A percentile compares a stretch with the other conserved stretches of the same genome.
Evolutionary conservation across 2,113 vertebrate species (phyloP).

Genomic region (Arvicanthis niloticus): DNA sequence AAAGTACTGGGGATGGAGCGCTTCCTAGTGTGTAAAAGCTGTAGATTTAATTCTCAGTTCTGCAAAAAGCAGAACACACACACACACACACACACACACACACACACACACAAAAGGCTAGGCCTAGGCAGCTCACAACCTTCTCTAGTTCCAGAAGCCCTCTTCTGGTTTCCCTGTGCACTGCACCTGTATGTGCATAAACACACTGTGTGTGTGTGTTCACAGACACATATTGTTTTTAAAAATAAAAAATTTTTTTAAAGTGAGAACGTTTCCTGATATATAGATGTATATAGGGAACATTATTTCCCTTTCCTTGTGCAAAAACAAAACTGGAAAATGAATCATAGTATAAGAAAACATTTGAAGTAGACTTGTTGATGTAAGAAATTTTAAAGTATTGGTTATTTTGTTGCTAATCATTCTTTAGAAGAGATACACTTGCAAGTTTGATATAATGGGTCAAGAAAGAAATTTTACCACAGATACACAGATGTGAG

Average conservation of each 20-base stretch:
- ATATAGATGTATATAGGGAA: neutral
- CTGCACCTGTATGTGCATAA: neutral
- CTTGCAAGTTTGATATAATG: constrained; percentile 7
- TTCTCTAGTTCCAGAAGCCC: neutral
- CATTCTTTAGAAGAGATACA: constrained; percentile 51
- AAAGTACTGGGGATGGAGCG: neutral
- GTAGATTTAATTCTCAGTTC: neutral
- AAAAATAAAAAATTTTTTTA: neutral
- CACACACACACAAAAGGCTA: no score
- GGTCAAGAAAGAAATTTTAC: neutral
- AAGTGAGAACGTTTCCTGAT: neutral
- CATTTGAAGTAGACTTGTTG: constrained; percentile 32
- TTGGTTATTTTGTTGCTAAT: constrained; percentile 24
- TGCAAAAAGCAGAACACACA: neutral
- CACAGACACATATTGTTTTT: no score
- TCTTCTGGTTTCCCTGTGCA: neutral
- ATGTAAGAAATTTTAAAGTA: constrained; percentile 53
- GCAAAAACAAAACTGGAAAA: constrained; percentile 23
- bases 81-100: neutral
- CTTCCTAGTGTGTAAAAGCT: neutral
- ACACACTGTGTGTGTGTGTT: neutral
- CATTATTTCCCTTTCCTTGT: constrained; percentile 41
- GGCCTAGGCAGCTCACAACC: neutral
- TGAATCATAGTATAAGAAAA: constrained; percentile 5
- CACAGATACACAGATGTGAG: neutral